Evolutionary conservation across 1,140 invertebrate genomes (phyloP).

Genomic region (Chlorops oryzae): DNA sequence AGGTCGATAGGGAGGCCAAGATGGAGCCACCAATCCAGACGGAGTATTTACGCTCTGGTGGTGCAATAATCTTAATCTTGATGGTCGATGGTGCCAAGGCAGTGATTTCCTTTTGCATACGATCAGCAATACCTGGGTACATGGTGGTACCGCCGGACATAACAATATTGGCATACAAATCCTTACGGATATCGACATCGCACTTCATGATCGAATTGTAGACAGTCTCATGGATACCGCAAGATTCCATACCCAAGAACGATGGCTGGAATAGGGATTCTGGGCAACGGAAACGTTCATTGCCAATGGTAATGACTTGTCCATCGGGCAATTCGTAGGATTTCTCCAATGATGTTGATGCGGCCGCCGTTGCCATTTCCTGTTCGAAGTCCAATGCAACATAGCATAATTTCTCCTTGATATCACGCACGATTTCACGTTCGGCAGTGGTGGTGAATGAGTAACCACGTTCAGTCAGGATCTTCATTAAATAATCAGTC

Average conservation of each 20-base stretch:
- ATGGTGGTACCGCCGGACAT: conserved; percentile 95
- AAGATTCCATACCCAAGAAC: conserved; percentile 93
- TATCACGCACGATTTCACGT: conserved; percentile 92
- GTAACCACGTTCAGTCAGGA: conserved; percentile 92
- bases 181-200: conserved; percentile 89
- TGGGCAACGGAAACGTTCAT: conserved; percentile 95
- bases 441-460: conserved; percentile 95
- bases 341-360: conserved; percentile 86
- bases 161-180: conserved; percentile 93
- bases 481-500: conserved; percentile 94
- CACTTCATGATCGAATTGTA: conserved; percentile 98
- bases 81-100: conserved; percentile 81
- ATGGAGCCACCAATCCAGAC: conserved; percentile 89
- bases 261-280: conserved; percentile 95
- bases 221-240: conserved; percentile 89
- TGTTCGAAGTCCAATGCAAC: conserved; percentile 88
- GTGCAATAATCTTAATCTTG: conserved; percentile 94
- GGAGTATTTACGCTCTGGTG: conserved; percentile 87
- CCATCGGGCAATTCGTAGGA: conserved; percentile 91
- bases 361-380: conserved; percentile 90
- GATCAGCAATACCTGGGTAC: conserved; percentile 84
- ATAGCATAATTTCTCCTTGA: conserved; percentile 90
- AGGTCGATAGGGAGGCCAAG: conserved; percentile 77
- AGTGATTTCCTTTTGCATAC: conserved; percentile 88
- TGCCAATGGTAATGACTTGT: conserved; percentile 93